Base-by-base conservation (phyloP, 1,140 invertebrate genomes). In the Tenebrio molitor region DNA sequence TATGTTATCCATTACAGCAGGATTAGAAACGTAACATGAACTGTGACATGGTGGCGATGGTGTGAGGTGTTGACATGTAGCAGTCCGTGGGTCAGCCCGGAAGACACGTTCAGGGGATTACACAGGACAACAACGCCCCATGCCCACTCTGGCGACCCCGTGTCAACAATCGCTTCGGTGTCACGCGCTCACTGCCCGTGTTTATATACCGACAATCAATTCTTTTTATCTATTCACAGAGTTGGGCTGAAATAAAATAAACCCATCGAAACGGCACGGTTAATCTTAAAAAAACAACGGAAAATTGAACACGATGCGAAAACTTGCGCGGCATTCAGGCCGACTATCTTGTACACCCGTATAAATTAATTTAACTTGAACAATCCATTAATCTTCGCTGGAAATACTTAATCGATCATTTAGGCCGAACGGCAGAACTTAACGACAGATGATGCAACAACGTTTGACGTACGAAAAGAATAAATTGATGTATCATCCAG, bases 101-200 rank as follows among this genome's bases (percentile, higher is more conserved):
- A 75, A 75, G 76, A 77, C 76, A 77, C 76, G 76, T 77, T 69
- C 73, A 17, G 21, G 29, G 73, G 76, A 77, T 77, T 77, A 77
- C 21, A 66, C 46, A 53, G 62, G 73, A 70, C 69, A 73, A 69
- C 71, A 67, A 39, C 70, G 10, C 64, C 66, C 64, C 62, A 34
- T 50, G 41, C 63, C 21, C 65, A 46, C 33, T 66, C 71, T 36
- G 63, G 44, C 62, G 19, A 39, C 65, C 67, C 41, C 75, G 71
- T 73, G 71, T 72, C 62, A 77, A 73, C 64, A 76, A 72, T 71
- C 53, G 67, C 74, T 50, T 58, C 44, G 68, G 44, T 70, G 68
- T 73, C 74, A 72, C 68, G 64, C 76, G 66, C 64, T 62, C 69
- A 67, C 36, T 53, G 25, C 39, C 29, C 34, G 58, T 71, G 65